Evolutionary conservation across 2,888 invertebrate genomes (phyloP), one percentile per base, ranked within the genome.

Genomic region (Allygus modestus): DNA sequence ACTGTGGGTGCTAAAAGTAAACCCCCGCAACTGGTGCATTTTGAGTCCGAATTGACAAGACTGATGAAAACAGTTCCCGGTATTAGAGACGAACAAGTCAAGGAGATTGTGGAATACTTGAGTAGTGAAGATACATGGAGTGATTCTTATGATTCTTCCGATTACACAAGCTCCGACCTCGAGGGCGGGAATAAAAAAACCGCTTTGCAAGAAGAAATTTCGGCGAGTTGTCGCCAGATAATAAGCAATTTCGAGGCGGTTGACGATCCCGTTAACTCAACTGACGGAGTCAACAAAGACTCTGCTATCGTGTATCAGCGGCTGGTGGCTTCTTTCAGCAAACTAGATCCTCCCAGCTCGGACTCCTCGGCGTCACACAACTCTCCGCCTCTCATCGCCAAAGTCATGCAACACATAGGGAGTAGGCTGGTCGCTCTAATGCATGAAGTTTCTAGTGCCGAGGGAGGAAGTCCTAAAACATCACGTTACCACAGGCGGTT

Each of bases 61-160:
- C 91, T 97, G 87, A 97, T 97, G 97, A 97, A 97, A 92, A 97
- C 97, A 0, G 97, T 97, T 65, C 97, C 97, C 0, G 97, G 97
- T 33, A 96, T 97, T 87, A 93, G 97, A 85, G 97, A 97, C 89
- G 97, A 97, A 88, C 97, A 97, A 90, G 97, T 97, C 54, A 94
- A 96, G 28, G 97, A 97, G 91, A 97, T 97, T 83, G 97, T 98
- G 0, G 97, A 97, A 90, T 97, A 97, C 90, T 91, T 97, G 86
- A 97, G 97, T 87, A 97, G 97, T 87, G 97, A 97, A 89, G 97
- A 97, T 89, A 96, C 97, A 2, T 97, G 97, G 97, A 97, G 97
- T 87, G 97, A 97, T 90, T 97, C 97, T 0, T 97, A 97, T 89
- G 97, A 97, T 90, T 97, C 97, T 1, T 97, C 97, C 0, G 97